A percentile compares a stretch with the other conserved stretches of the same genome.
Conservation (phyloP, 2,797 vertebrate genomes). For the Echiichthys vipera region DNA sequence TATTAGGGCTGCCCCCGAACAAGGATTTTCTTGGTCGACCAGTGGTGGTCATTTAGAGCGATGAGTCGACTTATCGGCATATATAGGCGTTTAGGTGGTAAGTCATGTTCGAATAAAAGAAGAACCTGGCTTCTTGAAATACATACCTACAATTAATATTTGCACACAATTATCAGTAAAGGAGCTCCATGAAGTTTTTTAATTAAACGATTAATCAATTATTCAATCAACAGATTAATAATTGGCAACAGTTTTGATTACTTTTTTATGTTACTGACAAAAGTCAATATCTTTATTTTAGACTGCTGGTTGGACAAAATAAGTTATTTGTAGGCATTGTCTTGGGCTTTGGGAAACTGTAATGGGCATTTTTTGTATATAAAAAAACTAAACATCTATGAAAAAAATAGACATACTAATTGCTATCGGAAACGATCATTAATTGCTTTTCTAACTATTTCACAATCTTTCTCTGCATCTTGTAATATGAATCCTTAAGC, state of each 20-base stretch:
- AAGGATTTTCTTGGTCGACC: too few relatives aligned
- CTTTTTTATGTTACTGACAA: neutral
- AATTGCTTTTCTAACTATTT: neutral
- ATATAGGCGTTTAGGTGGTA: too few relatives aligned
- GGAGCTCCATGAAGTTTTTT: neutral
- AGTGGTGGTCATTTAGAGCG: too few relatives aligned
- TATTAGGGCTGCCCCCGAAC: too few relatives aligned
- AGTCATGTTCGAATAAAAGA: too few relatives aligned
- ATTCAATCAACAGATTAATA: neutral
- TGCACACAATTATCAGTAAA: neutral
- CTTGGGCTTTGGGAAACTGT: neutral
- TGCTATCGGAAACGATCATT: constrained; percentile 7
- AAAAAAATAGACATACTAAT: constrained; percentile 7
- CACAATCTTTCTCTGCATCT: constrained; percentile 9
- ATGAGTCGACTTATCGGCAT: too few relatives aligned
- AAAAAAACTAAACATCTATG: too few relatives aligned
- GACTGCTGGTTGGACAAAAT: neutral
- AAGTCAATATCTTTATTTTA: neutral
- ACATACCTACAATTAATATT: neutral
- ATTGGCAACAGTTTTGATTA: neutral
- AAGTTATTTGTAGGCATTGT: neutral
- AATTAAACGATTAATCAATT: neutral
- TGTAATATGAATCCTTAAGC: constrained; percentile 18
- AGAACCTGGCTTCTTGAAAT: neutral
- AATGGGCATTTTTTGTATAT: neutral